Evolutionary conservation across 2,113 vertebrate genomes (phyloP).

Genomic region (Trematocara nigrifrons): DNA sequence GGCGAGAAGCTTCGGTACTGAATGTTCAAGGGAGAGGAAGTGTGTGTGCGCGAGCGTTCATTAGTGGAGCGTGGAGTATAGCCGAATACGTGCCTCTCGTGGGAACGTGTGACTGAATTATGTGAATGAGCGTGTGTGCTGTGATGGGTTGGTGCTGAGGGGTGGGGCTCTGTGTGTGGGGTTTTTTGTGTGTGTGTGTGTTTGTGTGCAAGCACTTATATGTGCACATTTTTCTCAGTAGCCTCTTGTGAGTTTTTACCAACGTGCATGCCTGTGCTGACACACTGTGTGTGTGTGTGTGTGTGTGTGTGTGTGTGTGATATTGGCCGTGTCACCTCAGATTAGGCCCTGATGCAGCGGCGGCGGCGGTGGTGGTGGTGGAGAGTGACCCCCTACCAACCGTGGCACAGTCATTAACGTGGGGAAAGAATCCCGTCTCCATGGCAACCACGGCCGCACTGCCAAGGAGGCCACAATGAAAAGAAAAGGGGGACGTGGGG

Average conservation of each 20-base stretch:
- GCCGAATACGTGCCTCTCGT: conserved; percentile 6
- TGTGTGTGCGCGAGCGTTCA: not conserved
- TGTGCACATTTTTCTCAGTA: not conserved
- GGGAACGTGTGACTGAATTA: conserved; percentile 39
- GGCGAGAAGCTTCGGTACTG: not conserved
- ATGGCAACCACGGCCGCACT: conserved; percentile 68
- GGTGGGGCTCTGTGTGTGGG: not conserved
- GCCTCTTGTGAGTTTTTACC: conserved; percentile 5
- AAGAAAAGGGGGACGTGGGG: conserved; percentile 41
- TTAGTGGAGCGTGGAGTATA: not conserved
- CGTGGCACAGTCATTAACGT: conserved; percentile 68
- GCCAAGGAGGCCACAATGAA: conserved; percentile 71
- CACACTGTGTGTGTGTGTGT: not conserved
- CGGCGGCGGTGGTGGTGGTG: conserved; percentile 13
- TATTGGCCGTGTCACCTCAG: conserved; percentile 68
- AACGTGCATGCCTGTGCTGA: not conserved
- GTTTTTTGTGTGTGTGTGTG: not conserved
- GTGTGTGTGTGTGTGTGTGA: conserved; percentile 15
- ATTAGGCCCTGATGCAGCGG: conserved; percentile 60
- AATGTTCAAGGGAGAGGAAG: not conserved
- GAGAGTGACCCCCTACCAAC: conserved; percentile 69
- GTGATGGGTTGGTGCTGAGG: not conserved
- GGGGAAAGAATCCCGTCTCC: conserved; percentile 62
- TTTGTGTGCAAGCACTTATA: not conserved
- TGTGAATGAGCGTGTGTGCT: conserved; percentile 31